These are phyloP conservation scores for Virgularia gustaviana DNA, from an alignment of 92 coral and sea anemone species.

Conservation along the genomic window DNA sequence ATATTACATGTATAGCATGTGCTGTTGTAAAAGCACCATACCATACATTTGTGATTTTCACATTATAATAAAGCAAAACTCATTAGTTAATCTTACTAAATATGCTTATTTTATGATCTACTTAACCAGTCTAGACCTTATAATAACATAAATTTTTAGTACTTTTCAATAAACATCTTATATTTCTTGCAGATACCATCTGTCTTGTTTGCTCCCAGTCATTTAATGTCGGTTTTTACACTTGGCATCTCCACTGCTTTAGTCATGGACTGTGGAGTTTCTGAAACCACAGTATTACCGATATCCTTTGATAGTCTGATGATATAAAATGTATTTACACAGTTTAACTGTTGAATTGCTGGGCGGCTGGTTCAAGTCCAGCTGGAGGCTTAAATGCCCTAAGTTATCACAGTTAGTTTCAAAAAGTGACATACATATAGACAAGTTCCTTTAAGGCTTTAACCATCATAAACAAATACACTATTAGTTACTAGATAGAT, in stretches of 20 bases:
- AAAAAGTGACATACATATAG: too few species aligned
- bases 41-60: neutral
- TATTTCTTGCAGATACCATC: slow-evolving; percentile 63
- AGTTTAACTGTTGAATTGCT: too few species aligned
- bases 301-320: slow-evolving; percentile 81
- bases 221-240: slow-evolving; percentile 78
- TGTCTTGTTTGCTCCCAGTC: slow-evolving; percentile 91
- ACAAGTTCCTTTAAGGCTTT: too few species aligned
- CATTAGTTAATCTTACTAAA: neutral
- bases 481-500: too few species aligned
- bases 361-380: too few species aligned
- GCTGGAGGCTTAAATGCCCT: too few species aligned
- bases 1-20: too few species aligned
- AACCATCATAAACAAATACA: too few species aligned
- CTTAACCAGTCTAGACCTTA: neutral
- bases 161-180: neutral
- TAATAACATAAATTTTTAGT: neutral
- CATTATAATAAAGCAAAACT: neutral
- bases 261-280: slow-evolving; percentile 84
- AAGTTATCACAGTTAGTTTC: too few species aligned
- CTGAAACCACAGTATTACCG: slow-evolving; percentile 82
- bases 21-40: too few species aligned
- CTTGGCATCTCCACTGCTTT: slow-evolving; percentile 88
- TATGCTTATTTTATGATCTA: neutral
- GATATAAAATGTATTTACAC: too few species aligned